Conservation (phyloP, 1,140 invertebrate species). For the Ceratosolen solmsi region DNA sequence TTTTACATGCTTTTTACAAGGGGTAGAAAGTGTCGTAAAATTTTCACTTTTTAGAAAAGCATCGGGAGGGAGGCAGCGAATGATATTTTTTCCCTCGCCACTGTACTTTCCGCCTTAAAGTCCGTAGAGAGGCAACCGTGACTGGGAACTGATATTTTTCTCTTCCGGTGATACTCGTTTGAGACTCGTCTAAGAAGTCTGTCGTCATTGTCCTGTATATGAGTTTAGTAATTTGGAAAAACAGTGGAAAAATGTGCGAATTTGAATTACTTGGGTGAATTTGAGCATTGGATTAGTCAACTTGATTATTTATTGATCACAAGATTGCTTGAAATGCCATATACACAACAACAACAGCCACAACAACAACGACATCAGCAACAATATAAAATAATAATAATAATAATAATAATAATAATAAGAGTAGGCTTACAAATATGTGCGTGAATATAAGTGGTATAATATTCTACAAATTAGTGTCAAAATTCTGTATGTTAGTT, state of each 20-base stretch:
- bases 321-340: too few relatives aligned
- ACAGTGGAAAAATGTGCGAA: not conserved
- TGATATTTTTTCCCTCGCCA: slow-evolving; percentile 24
- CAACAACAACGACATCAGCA: too few relatives aligned
- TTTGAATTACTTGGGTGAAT: not conserved
- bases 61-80: not conserved
- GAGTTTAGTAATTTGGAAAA: not conserved
- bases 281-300: not conserved
- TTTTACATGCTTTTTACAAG: slow-evolving; percentile 25
- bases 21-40: slow-evolving; percentile 56
- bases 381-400: too few relatives aligned
- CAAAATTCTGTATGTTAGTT: slow-evolving; percentile 2
- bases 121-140: slow-evolving; percentile 44
- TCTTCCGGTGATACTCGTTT: slow-evolving; percentile 46
- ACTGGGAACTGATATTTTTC: slow-evolving; percentile 46
- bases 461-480: slow-evolving; percentile 13
- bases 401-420: too few relatives aligned
- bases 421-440: not conserved
- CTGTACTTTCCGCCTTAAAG: slow-evolving; percentile 46
- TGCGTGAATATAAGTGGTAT: not conserved
- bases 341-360: too few relatives aligned
- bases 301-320: too few relatives aligned
- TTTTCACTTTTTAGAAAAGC: slow-evolving; percentile 64
- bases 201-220: not conserved
- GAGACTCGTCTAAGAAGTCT: not conserved